Evolutionary conservation across 2,797 vertebrate genomes (phyloP), one percentile per base, ranked within the genome.

Genomic region (Falco naumanni): DNA sequence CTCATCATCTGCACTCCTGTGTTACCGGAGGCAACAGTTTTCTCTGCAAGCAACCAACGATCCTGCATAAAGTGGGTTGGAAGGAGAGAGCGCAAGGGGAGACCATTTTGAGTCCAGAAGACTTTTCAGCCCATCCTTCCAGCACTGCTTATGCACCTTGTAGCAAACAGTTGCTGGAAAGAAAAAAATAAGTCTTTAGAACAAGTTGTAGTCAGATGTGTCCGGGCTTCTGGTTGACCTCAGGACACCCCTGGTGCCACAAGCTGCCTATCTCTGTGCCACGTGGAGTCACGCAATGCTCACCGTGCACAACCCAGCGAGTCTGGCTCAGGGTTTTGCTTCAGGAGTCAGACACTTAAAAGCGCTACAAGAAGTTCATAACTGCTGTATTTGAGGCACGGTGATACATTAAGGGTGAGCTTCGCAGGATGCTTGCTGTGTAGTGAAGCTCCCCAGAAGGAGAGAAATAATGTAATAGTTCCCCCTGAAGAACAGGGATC

Each of bases 281-380:
- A 34, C 2, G 0, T 33, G 53, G 39, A 72, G 37, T 22, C 47
- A 34, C 29, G n/a, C 64, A 77, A 21, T 0, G 0, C 11, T 78
- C 53, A 39, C 9, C 50, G 22, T 13, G 24, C 60, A 80, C 18
- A 79, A 47, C 10, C 14, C n/a, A 43, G 18, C 18, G 26, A 81
- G 31, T 16, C 26, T 65, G 64, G 28, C 21, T 76, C 6, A 28
- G 3, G 3, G 26, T 20, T 72, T 45, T 77, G 11, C 47, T 60
- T 53, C 16, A 22, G 31, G 53, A 80, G 26, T 61, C 57, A 65
- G 39, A 47, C 25, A 31, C 21, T 53, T 85, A 14, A 29, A 72
- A 70, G 41, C 48, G 13, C 29, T 83, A 53, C 47, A 61, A n/a
- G 39, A 59, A 81, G 17, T 26, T 81, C 17, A 11, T 47, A 77